Evolutionary conservation across 2,888 invertebrate species (phyloP), one percentile per base, ranked within the genome.

Genomic region (Elaeidobius kamerunicus): DNA sequence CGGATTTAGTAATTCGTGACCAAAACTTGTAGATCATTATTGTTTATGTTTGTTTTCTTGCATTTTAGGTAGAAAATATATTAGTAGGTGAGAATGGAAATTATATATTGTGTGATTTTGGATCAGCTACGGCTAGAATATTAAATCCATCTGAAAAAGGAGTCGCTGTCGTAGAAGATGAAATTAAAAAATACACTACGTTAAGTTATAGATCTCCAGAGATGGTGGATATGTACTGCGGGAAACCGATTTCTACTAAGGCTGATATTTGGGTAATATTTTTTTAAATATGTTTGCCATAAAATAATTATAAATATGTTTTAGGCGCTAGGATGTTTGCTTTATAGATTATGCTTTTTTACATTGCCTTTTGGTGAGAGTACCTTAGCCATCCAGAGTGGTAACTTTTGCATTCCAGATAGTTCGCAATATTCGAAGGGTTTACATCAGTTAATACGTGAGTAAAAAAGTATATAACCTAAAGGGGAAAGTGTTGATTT

Each of bases 81-180:
- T 76, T 93, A 63, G 80, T 88, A 63, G 84, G 84, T 63, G 88
- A 90, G 66, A 79, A 78, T 62, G 89, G 89, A 34, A 83, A 85
- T 71, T 91, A 86, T 73, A 87, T 95, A 39, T 76, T 94, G 35
- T 95, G 94, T 76, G 94, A 94, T 78, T 95, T 94, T 78, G 94
- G 94, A 35, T 92, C 92, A 61, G 91, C 93, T 12, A 94, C 93
- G n/a, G 88, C 86, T 23, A 84, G 88, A 68, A 74, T 84, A 59
- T 74, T 87, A 55, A 85, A 85, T 76, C 83, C 86, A 1, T 74
- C 75, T 52, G 76, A 78, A 56, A 84, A 85, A 64, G 85, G 86
- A 41, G 84, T 83, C 7, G 73, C 82, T 15, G 69, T 75, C 15
- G 84, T 90, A n/a, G 88, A 90, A 68, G 90, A 91, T 64, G 91